Percentiles rank a stretch among this genome's conserved stretches.
Evolutionary conservation across 2,113 vertebrate genomes (phyloP).

Genomic region (Zosterops lateralis): DNA sequence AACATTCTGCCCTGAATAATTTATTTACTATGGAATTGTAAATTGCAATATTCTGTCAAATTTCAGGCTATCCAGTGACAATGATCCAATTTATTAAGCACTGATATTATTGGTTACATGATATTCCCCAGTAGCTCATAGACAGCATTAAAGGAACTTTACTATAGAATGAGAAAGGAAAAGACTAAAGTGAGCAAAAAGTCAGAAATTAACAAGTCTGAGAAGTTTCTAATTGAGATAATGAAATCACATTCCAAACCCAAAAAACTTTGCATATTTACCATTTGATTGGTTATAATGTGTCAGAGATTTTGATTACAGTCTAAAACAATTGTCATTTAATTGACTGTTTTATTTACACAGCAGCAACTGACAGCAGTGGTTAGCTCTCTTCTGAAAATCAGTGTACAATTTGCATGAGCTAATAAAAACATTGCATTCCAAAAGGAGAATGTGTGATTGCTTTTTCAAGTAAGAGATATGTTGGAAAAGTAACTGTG

Average conservation of each 20-base stretch:
- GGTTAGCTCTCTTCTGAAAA: not conserved
- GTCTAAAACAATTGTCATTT: not conserved
- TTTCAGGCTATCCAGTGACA: not conserved
- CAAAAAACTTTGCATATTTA: not conserved
- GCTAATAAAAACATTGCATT: not conserved
- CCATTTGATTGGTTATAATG: not conserved
- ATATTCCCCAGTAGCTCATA: not conserved
- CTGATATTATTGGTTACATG: not conserved
- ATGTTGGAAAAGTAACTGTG: not conserved
- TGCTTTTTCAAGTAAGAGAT: not conserved
- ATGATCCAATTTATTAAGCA: not conserved
- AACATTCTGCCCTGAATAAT: slow-evolving; percentile 38
- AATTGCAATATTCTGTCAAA: slow-evolving; percentile 46
- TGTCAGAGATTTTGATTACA: not conserved
- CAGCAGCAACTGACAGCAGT: not conserved
- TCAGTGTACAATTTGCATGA: not conserved
- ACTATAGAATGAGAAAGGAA: not conserved
- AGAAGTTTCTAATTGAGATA: not conserved
- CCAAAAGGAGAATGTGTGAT: not conserved
- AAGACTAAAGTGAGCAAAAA: not conserved
- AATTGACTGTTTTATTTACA: not conserved
- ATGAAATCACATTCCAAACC: not conserved
- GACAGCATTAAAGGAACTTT: not conserved
- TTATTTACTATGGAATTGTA: slow-evolving; percentile 53
- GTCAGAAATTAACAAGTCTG: not conserved